Percentiles rank a stretch among this genome's conserved stretches.
These are phyloP conservation scores for Globicephala melas DNA, from an alignment of 2,113 vertebrate genomes.

Conservation along the genomic window DNA sequence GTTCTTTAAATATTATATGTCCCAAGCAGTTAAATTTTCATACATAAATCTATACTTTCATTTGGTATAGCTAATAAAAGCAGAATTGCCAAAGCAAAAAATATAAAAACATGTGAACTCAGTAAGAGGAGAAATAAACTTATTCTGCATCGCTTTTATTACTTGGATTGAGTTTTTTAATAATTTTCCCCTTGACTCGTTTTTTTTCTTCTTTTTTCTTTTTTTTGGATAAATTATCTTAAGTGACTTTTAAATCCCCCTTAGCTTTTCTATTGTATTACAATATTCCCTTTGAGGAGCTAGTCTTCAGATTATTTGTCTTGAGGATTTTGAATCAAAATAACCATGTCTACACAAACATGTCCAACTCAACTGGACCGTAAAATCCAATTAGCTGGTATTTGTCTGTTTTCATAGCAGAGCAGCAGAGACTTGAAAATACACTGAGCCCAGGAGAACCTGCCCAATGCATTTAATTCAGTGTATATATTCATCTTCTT, in stretches of 20 bases:
- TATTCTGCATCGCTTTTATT: background rate
- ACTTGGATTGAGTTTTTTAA: background rate
- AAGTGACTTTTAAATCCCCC: background rate
- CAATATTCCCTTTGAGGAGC: background rate
- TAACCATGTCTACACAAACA: conserved; percentile 1
- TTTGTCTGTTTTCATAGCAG: background rate
- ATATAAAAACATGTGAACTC: background rate
- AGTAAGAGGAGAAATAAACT: background rate
- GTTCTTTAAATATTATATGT: background rate
- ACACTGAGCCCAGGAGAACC: background rate
- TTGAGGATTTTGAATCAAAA: conserved; percentile 32
- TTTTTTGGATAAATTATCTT: background rate
- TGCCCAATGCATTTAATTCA: background rate
- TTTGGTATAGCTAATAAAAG: background rate
- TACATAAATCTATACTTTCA: background rate
- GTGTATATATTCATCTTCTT: background rate
- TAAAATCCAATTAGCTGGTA: background rate
- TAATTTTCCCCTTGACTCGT: background rate
- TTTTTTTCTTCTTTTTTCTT: too few species aligned
- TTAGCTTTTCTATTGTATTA: background rate
- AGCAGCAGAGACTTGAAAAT: background rate
- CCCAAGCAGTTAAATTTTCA: background rate
- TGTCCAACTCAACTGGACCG: background rate
- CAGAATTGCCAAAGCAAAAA: background rate
- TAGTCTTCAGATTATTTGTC: conserved; percentile 30